Base-by-base conservation (phyloP, 2,797 vertebrate genomes). In the Peromyscus attwateri region DNA sequence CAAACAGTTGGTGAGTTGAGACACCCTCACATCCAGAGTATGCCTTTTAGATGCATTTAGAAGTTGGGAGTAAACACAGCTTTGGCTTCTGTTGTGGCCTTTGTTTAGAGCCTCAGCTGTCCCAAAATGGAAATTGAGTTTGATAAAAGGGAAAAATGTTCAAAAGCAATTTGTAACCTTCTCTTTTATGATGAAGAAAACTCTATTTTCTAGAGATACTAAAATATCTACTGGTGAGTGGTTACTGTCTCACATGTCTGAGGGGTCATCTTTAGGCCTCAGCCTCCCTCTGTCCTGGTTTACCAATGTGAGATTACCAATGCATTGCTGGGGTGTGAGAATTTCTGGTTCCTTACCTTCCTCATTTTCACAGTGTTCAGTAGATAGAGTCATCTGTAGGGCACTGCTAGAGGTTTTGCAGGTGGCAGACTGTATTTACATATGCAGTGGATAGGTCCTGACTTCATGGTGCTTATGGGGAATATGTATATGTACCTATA, bases 101-200 rank as follows among this genome's bases (percentile, higher is more conserved):
- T 34, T 29, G 31, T 82, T 79, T 73, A 37, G 19, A 88, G 66
- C 12, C 71, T 70, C 49, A 84, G 37, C 46, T 31, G 77, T 62
- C 85, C 34, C 34, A 43, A 49, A 66, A 49, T 82, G 82, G 62
- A 80, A 75, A 87, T 8, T 87, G 64, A 64, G 66, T 40, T 87
- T 80, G 73, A 77, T 68, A 55, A 43, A 55, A 85, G 68, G 34
- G 8, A n/a, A 49, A 79, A 62, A 9, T 87, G 37, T 91, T 79
- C 55, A 92, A 64, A 94, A 93, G 49, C 37, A 88, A 87, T 52
- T 46, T 83, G n/a, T 88, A 91, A 10, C 37, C 71, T 82, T 34
- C 34, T 62, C 27, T 37, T 94, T 73, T 93, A 49, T 80, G 46
- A 64, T 55, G 37, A 83, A 84, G 71, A 89, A 83, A 88, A 77